Conservation (phyloP, 2,888 invertebrate species). For the Pterostichus madidus region DNA sequence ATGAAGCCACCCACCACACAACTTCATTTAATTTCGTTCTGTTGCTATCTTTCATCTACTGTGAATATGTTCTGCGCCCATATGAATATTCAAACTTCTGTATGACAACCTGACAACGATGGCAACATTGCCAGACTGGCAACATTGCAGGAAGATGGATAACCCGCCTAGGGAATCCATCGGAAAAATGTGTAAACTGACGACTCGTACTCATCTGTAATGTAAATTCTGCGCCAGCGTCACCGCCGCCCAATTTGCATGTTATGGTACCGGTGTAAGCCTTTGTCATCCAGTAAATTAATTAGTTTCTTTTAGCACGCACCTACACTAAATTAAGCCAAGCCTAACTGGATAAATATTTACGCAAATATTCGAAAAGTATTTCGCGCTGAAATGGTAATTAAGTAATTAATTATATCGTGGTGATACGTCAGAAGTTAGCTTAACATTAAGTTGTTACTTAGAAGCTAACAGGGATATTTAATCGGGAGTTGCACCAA, state of each 20-base stretch:
- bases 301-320: slow-evolving; percentile 42
- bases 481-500: too few species aligned
- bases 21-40: too few species aligned
- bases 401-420: too few species aligned
- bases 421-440: too few species aligned
- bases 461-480: too few species aligned
- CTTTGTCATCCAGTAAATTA: slow-evolving; percentile 34
- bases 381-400: not conserved
- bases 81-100: not conserved
- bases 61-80: too few species aligned
- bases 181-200: slow-evolving; percentile 29
- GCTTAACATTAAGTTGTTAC: too few species aligned
- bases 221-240: not conserved
- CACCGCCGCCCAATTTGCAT: not conserved
- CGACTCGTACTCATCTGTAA: not conserved
- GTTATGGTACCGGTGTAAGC: not conserved
- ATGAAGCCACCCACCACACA: too few species aligned
- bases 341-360: not conserved
- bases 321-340: slow-evolving; percentile 12
- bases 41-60: too few species aligned
- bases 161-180: slow-evolving; percentile 24
- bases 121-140: not conserved
- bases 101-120: not conserved
- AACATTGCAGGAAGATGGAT: slow-evolving; percentile 23
- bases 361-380: slow-evolving; percentile 1